phyloP scores from a whole-genome alignment of 1,140 invertebrate species.

The Drosophila littoralis region DNA sequence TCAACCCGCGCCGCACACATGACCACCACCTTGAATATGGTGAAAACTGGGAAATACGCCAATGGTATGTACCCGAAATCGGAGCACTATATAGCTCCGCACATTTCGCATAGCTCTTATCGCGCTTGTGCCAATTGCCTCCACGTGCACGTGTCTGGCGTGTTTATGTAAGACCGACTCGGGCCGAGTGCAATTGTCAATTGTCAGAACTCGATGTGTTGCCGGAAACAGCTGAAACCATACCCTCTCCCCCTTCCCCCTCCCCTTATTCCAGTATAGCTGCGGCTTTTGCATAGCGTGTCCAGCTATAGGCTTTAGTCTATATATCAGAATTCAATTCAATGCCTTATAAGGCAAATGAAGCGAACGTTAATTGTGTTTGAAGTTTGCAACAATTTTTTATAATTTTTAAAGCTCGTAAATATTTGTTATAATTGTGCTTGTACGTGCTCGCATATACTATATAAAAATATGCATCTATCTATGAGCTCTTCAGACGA shows the following conservation, averaged over 20 bases:
- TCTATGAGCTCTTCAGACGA: conserved; percentile 12
- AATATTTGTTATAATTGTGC: neutral
- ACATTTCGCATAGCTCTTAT: neutral
- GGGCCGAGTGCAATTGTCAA: conserved; percentile 29
- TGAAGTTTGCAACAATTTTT: conserved; percentile 29
- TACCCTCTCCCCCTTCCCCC: neutral
- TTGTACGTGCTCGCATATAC: too few relatives aligned
- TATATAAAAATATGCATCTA: conserved; percentile 7
- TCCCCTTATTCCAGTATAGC: neutral
- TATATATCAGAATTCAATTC: neutral
- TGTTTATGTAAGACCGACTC: conserved; percentile 47
- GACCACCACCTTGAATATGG: conserved; percentile 75
- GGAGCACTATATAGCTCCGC: neutral
- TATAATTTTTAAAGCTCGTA: conserved; percentile 5
- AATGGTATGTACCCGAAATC: conserved; percentile 57
- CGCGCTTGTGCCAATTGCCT: neutral
- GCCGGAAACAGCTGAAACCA: conserved; percentile 52
- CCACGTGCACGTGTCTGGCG: conserved; percentile 49
- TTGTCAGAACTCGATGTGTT: conserved; percentile 30
- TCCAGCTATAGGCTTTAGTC: neutral
- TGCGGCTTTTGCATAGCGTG: neutral
- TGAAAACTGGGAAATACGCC: conserved; percentile 77
- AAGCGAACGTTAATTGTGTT: conserved; percentile 28
- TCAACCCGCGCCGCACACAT: conserved; percentile 69
- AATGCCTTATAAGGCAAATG: conserved; percentile 29